These are phyloP conservation scores for Romanogobio albipinnatus DNA, from an alignment of 2,113 vertebrate species.

Conservation along the genomic window DNA sequence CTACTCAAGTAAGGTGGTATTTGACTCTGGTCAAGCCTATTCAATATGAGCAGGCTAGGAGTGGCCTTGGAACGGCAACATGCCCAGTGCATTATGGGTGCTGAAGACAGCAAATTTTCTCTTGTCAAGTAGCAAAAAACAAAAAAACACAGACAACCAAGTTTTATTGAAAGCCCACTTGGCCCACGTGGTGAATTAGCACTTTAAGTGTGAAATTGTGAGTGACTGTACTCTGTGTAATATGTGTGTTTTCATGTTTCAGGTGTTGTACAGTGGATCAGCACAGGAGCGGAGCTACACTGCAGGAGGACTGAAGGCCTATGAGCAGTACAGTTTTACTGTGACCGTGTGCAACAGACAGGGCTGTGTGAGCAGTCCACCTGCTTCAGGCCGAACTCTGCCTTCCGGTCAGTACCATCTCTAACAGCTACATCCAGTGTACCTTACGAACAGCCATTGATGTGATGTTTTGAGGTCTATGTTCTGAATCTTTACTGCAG, in stretches of 20 bases:
- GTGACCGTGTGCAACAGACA: conserved; percentile 85
- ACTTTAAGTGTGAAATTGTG: background rate
- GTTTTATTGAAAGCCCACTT: too few species aligned
- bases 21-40: too few species aligned
- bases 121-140: too few species aligned
- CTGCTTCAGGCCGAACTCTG: conserved; percentile 78
- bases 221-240: background rate
- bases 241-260: conserved; percentile 28
- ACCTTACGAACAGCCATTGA: background rate
- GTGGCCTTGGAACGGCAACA: too few species aligned
- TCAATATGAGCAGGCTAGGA: too few species aligned
- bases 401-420: conserved; percentile 80
- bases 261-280: conserved; percentile 80
- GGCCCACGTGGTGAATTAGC: too few species aligned
- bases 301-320: conserved; percentile 79
- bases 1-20: too few species aligned
- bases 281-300: conserved; percentile 73
- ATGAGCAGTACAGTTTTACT: conserved; percentile 81
- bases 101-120: too few species aligned
- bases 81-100: too few species aligned
- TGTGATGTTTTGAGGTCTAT: background rate
- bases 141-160: too few species aligned
- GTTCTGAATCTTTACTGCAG: background rate
- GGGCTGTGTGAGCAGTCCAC: conserved; percentile 82
- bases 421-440: background rate